Base-by-base conservation (phyloP, 2,888 invertebrate species). In the Drosophila subsilvestris region DNA sequence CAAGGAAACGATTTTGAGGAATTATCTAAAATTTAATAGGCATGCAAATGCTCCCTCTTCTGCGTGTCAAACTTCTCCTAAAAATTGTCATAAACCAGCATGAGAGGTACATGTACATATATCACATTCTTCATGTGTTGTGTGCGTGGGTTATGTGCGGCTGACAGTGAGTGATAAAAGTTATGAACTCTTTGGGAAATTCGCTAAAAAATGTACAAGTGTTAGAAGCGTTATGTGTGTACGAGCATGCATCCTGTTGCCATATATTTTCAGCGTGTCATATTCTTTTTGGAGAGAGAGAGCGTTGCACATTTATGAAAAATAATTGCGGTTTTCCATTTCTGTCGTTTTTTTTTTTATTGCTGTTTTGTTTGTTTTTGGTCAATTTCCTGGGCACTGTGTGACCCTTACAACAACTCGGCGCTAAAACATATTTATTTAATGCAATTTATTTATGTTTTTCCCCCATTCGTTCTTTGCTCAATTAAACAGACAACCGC, bases 121-220 rank as follows among this genome's bases (percentile, higher is more conserved):
- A 7, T n/a, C 7, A 37, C 7, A 37, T 37, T 37, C 37, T 6
- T 0, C 6, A 44, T 57, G 43, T 47, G 47, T 67, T 47, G 58
- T 50, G 55, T 70, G n/a, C n/a, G n/a, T 57, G 43, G 44, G 47
- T 67, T 47, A 56, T 50, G 55, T 70, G 51, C 22, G 29, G 12
- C 65, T 75, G 86, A 76, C 85, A 85, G 83, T 85, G 86, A 79
- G 76, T 84, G 82, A 79, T 79, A 82, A 76, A 78, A 85, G 75
- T 82, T 79, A 87, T 84, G 86, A 61, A 70, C 77, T 76, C 79
- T 78, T 63, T 63, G 45, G 65, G 60, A 58, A 56, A 63, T 63
- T 49, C 62, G 61, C 37, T 59, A 69, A 58, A 29, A 63, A 63
- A 51, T 60, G 48, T 73, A 73, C 60, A 73, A 65, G 56, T 48